These are phyloP conservation scores for Austrolebias charrua DNA, from an alignment of 2,797 vertebrate species.

Conservation along the genomic window DNA sequence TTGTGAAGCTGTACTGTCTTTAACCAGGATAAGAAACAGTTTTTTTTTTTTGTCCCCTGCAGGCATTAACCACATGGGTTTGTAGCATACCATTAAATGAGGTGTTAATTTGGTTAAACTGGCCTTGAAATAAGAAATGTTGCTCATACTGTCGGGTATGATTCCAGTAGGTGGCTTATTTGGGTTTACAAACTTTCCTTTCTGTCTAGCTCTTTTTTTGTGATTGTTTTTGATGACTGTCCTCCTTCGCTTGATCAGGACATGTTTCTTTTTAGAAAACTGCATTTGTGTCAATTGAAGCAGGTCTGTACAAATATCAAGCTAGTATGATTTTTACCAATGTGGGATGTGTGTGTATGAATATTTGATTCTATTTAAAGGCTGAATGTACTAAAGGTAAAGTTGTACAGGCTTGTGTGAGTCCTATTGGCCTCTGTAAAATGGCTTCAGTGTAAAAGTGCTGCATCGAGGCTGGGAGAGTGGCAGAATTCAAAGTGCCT, in stretches of 20 bases:
- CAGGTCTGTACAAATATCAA: slow-evolving; percentile 74
- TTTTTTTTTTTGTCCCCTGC: slow-evolving; percentile 25
- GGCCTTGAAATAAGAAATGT: slow-evolving; percentile 27
- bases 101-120: slow-evolving; percentile 20
- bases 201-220: slow-evolving; percentile 41
- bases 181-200: slow-evolving; percentile 19
- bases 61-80: slow-evolving; percentile 44
- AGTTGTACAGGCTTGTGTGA: slow-evolving; percentile 60
- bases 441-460: slow-evolving; percentile 62
- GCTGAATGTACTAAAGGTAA: slow-evolving; percentile 77
- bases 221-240: slow-evolving; percentile 46
- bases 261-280: slow-evolving; percentile 49
- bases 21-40: slow-evolving; percentile 30
- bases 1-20: slow-evolving; percentile 36
- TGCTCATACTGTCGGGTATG: slow-evolving; percentile 23
- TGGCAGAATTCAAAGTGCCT: slow-evolving; percentile 82
- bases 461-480: slow-evolving; percentile 67
- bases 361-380: slow-evolving; percentile 79
- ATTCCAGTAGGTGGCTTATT: slow-evolving; percentile 37
- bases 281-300: slow-evolving; percentile 57
- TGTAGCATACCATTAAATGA: slow-evolving; percentile 36
- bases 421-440: slow-evolving; percentile 56
- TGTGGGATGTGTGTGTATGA: slow-evolving; percentile 70
- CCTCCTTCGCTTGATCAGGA: slow-evolving; percentile 50
- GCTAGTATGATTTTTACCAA: slow-evolving; percentile 75